Evolutionary conservation across 2,113 vertebrate genomes (phyloP), one percentile per base, ranked within the genome.

Genomic region (Cacatua alba): DNA sequence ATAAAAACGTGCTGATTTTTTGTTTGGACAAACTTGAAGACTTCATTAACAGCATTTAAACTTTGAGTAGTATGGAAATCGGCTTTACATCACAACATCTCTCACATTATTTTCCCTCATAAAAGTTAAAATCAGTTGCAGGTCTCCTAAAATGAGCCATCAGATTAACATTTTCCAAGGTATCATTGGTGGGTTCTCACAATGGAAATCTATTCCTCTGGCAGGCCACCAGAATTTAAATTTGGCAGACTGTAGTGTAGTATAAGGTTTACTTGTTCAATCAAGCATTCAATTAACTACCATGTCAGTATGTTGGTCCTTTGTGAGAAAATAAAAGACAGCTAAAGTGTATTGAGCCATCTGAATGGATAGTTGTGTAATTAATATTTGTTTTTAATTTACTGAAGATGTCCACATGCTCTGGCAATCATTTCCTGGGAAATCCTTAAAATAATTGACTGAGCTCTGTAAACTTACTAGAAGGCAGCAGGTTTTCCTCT

Each of bases 371-470:
- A 84, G 81, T 41, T 95, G 64, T 82, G 77, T 88, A 96, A 97
- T 97, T 97, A 96, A 97, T 96, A 96, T 97, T 96, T 97, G 82
- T n/a, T 96, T 97, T 97, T 96, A 92, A 96, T 95, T 94, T 94
- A 94, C 65, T 91, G 46, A 92, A 80, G 60, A 78, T 92, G 78
- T 83, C 88, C 94, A 96, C 84, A 90, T 91, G 90, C 62, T 94
- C 72, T 90, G 62, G 65, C 46, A 96, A 65, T 75, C 44, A 55
- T 37, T 94, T 96, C 59, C 69, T 77, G 43, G 39, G 69, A 93
- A 93, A 95, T 85, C 53, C 49, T 88, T 85, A 75, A 95, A 94
- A 92, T 80, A 93, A 91, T 64, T 90, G 82, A 89, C 55, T 60
- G 78, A 94, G 44, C 72, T 90, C 62, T 88, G 41, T 78, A 97